phyloP scores from a whole-genome alignment of 2,113 vertebrate genomes.

The Asarcornis scutulata region DNA sequence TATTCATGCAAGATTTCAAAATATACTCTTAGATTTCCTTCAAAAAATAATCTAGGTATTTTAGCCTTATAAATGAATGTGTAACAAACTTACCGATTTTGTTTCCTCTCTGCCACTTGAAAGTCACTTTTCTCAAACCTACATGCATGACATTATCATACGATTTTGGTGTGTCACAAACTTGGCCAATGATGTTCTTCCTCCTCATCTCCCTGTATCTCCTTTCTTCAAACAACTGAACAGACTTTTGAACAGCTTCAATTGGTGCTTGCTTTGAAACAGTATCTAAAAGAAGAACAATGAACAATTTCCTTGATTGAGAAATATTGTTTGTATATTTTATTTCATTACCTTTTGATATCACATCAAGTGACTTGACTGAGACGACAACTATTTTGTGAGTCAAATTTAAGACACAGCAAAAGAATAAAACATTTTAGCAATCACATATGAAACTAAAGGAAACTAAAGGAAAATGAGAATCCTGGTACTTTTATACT shows the following conservation, averaged over 20 bases:
- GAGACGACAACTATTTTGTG: not conserved
- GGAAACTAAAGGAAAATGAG: not conserved
- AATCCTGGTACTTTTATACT: not conserved
- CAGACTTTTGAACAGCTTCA: constrained; percentile 90
- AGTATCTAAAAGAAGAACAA: constrained; percentile 76
- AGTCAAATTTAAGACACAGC: not conserved
- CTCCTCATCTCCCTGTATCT: constrained; percentile 90
- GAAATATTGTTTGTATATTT: not conserved
- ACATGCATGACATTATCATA: constrained; percentile 98
- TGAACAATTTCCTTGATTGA: not conserved
- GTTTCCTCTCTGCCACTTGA: constrained; percentile 99
- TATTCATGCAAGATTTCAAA: not conserved
- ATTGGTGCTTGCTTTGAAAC: constrained; percentile 89
- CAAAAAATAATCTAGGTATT: not conserved
- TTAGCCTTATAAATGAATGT: not conserved
- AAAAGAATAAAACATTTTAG: not conserved
- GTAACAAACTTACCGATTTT: constrained; percentile 88
- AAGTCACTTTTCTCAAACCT: constrained; percentile 97
- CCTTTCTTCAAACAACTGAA: constrained; percentile 91
- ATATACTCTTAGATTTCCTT: not conserved
- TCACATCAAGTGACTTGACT: not conserved
- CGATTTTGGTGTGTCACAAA: constrained; percentile 95
- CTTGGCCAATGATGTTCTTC: constrained; percentile 97
- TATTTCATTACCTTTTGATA: not conserved
- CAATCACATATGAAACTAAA: not conserved